phyloP scores from a whole-genome alignment of 2,113 vertebrate genomes.

The Callospermophilus lateralis region DNA sequence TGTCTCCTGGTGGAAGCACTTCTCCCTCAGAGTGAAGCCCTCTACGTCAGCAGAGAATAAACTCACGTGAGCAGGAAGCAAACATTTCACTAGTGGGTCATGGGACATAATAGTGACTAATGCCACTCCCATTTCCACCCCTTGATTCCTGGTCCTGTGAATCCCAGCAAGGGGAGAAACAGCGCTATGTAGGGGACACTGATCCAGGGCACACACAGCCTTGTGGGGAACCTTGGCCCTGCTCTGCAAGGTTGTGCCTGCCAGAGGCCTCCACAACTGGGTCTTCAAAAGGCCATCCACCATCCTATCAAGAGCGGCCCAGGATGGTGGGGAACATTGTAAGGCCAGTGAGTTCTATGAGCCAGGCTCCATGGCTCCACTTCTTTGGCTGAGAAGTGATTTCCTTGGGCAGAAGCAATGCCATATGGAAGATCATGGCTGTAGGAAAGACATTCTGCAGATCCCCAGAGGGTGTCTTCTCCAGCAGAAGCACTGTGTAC shows the following conservation, averaged over 20 bases:
- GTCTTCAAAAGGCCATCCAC: neutral
- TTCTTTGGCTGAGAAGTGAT: neutral
- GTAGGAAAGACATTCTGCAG: neutral
- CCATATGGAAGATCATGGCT: neutral
- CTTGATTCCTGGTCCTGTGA: neutral
- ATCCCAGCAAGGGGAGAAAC: neutral
- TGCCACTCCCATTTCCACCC: neutral
- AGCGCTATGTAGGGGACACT: fast-evolving
- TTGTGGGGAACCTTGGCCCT: neutral
- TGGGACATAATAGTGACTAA: neutral
- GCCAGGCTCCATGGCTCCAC: neutral
- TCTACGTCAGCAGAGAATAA: neutral
- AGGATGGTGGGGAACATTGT: too few relatives aligned
- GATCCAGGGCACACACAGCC: neutral
- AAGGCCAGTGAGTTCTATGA: neutral
- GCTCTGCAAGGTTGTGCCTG: neutral
- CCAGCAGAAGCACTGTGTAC: neutral
- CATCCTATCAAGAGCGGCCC: neutral
- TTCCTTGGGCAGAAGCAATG: neutral
- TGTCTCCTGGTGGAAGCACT: neutral
- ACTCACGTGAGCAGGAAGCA: neutral
- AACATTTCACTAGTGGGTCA: too few relatives aligned
- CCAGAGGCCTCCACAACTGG: too few relatives aligned
- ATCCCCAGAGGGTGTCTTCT: neutral
- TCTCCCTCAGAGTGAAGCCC: neutral